Conservation (phyloP, 1,140 invertebrate species). For the Caenorhabditis inopinata region DNA sequence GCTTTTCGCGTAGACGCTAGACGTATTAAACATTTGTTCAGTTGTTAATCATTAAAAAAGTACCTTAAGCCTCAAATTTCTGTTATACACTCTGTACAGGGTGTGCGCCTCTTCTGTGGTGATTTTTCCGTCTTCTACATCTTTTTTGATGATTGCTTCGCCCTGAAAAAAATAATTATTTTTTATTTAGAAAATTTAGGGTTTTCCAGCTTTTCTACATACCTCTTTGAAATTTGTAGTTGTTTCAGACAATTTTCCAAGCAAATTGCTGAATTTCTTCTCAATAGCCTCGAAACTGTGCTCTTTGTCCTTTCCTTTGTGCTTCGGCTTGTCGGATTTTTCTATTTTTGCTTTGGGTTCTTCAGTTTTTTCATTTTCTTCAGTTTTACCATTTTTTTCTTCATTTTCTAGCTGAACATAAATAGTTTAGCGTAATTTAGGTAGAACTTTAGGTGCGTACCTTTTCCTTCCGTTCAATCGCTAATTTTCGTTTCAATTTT, state of each 20-base stretch:
- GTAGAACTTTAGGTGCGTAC: neutral
- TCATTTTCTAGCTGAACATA: neutral
- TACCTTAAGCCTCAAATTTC: slow-evolving; percentile 5
- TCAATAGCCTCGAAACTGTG: slow-evolving; percentile 23
- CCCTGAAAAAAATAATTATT: slow-evolving; percentile 21
- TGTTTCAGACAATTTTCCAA: neutral
- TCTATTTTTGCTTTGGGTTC: neutral
- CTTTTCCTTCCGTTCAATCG: neutral
- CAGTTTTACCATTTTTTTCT: neutral
- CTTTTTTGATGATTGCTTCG: slow-evolving; percentile 10
- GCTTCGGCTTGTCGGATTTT: neutral
- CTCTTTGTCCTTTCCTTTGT: neutral
- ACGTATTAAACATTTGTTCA: no score
- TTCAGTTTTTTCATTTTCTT: neutral
- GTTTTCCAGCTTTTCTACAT: neutral
- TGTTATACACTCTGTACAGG: neutral
- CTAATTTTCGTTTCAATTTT: neutral
- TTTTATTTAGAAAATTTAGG: neutral
- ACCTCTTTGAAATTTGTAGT: slow-evolving; percentile 6
- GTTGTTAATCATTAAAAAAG: no score
- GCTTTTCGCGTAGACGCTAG: neutral
- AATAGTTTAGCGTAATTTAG: neutral
- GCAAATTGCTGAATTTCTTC: neutral
- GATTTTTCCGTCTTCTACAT: slow-evolving; percentile 10
- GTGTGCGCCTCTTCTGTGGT: neutral